phyloP scores from a whole-genome alignment of 2,888 invertebrate species.

The Polymixis flavicincta region DNA sequence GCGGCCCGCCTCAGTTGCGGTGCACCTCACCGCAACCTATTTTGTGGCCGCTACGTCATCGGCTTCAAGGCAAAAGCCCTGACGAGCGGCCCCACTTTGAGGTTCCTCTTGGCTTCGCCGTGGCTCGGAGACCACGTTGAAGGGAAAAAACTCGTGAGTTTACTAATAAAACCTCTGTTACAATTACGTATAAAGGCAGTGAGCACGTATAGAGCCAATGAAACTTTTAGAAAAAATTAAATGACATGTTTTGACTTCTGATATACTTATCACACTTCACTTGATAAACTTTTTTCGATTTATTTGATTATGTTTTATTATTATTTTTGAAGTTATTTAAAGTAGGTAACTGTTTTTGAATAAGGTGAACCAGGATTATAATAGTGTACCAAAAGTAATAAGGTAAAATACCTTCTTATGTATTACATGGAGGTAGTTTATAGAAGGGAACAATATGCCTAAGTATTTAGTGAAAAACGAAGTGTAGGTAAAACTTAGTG shows the following conservation, averaged over 20 bases:
- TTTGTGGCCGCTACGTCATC: too few relatives aligned
- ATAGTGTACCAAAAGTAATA: neutral
- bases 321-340: neutral
- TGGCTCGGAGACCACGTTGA: too few relatives aligned
- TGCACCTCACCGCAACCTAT: too few relatives aligned
- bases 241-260: constrained; percentile 21
- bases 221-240: neutral
- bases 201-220: too few relatives aligned
- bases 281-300: neutral
- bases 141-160: too few relatives aligned
- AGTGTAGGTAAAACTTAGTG: neutral
- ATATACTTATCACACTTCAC: neutral
- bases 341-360: neutral
- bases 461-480: neutral
- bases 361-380: neutral
- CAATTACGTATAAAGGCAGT: too few relatives aligned
- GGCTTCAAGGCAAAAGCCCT: too few relatives aligned
- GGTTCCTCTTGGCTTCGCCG: too few relatives aligned
- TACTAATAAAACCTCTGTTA: too few relatives aligned
- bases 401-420: neutral
- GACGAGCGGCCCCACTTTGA: too few relatives aligned
- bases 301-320: neutral
- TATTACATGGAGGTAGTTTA: too few relatives aligned
- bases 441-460: neutral
- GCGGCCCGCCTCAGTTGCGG: too few relatives aligned